Percentiles rank a stretch among this genome's conserved stretches.
phyloP scores from a whole-genome alignment of 2,797 vertebrate genomes.

The Hoplostethus mediterraneus region DNA sequence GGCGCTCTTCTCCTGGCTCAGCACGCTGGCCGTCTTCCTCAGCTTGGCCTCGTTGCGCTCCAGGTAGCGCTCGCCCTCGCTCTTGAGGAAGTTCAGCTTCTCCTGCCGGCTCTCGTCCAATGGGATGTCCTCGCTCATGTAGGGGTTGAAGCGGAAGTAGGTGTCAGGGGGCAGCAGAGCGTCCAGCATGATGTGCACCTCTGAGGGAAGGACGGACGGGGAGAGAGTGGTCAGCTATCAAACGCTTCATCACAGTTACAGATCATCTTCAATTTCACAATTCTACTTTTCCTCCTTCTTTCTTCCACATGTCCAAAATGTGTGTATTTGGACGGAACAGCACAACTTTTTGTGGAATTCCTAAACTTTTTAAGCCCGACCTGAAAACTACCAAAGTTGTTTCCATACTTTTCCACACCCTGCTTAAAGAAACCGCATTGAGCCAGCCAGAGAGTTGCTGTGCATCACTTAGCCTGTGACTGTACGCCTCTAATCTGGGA shows the following conservation, averaged over 20 bases:
- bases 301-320: not conserved
- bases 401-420: too few relatives aligned
- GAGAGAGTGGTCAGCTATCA: too few relatives aligned
- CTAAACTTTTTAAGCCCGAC: not conserved
- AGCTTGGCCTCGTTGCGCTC: slow-evolving; percentile 94
- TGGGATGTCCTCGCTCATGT: slow-evolving; percentile 94
- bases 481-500: slow-evolving; percentile 2
- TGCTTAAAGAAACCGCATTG: not conserved
- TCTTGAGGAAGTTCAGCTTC: slow-evolving; percentile 90
- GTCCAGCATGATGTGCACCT: slow-evolving; percentile 97
- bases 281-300: not conserved
- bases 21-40: slow-evolving; percentile 88
- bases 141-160: slow-evolving; percentile 97
- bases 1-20: slow-evolving; percentile 89
- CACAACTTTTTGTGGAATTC: not conserved
- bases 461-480: not conserved
- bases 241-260: not conserved
- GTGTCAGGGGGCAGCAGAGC: slow-evolving; percentile 92
- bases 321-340: not conserved
- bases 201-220: slow-evolving; percentile 72
- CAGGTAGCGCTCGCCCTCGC: slow-evolving; percentile 91
- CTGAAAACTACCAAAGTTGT: not conserved
- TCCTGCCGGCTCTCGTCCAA: slow-evolving; percentile 94
- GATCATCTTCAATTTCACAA: not conserved
- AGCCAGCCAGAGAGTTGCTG: too few relatives aligned